phyloP scores from a whole-genome alignment of 35 echinoderm and acorn worm species.

The Heliocidaris tuberculata region DNA sequence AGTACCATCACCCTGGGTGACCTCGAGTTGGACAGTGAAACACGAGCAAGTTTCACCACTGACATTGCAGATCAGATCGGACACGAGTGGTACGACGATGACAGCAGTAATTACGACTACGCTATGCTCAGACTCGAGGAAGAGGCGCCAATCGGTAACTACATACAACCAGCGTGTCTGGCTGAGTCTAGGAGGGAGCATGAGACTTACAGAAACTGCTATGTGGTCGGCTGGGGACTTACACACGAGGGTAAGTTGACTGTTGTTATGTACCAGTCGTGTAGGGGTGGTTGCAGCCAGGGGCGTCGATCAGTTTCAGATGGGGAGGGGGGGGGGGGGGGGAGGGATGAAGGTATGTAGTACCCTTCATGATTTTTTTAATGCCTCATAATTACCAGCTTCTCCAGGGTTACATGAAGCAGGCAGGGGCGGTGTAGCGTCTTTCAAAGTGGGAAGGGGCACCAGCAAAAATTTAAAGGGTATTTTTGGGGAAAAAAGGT shows the following conservation, averaged over 20 bases:
- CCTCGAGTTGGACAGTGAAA: not conserved
- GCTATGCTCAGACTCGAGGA: slow-evolving; percentile 39
- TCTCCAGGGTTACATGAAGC: too few species aligned
- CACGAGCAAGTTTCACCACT: not conserved
- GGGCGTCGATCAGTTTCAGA: too few species aligned
- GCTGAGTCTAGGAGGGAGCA: not conserved
- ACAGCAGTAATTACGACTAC: slow-evolving; percentile 35
- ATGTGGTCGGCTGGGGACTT: slow-evolving; percentile 49
- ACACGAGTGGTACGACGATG: slow-evolving; percentile 49
- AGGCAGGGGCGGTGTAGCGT: too few species aligned
- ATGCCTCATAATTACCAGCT: too few species aligned
- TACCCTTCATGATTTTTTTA: too few species aligned
- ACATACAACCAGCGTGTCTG: slow-evolving; percentile 47
- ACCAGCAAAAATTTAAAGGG: too few species aligned
- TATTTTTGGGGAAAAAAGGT: too few species aligned
- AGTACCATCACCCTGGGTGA: slow-evolving; percentile 42
- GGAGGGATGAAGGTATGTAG: too few species aligned
- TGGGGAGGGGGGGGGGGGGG: too few species aligned
- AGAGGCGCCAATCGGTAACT: not conserved
- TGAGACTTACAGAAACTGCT: slow-evolving; percentile 39
- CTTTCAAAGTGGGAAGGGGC: too few species aligned
- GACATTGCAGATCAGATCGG: slow-evolving; percentile 9
- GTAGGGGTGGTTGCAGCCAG: too few species aligned
- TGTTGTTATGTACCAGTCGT: too few species aligned
- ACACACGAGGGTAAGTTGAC: slow-evolving; percentile 22